phyloP scores from a whole-genome alignment of 2,888 invertebrate genomes.

The Acleris holmiana region DNA sequence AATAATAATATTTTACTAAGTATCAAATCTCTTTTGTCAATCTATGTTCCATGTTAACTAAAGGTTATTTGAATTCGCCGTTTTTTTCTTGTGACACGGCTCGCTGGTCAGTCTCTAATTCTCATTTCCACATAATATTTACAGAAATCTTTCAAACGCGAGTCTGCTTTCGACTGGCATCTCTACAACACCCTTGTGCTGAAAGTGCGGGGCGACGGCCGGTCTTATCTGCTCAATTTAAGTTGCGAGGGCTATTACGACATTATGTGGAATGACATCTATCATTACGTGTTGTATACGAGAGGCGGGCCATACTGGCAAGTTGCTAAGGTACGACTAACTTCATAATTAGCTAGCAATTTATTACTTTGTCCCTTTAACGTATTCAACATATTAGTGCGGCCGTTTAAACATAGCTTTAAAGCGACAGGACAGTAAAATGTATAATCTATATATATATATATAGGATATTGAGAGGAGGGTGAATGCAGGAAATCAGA shows the following conservation, averaged over 20 bases:
- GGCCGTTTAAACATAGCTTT: no score
- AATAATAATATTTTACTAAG: no score
- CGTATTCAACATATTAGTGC: neutral
- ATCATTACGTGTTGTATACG: constrained; percentile 94
- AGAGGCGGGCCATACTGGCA: constrained; percentile 99
- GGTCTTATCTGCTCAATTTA: constrained; percentile 94
- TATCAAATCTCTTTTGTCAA: no score
- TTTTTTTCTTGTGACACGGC: no score
- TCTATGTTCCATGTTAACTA: no score
- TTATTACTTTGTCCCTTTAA: neutral
- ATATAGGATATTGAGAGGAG: no score
- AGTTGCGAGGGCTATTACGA: constrained; percentile 91
- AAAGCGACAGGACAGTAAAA: no score
- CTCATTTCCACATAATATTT: constrained; percentile 40
- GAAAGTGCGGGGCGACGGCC: constrained; percentile 96
- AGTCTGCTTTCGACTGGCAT: constrained; percentile 89
- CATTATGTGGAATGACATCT: constrained; percentile 94
- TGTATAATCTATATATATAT: no score
- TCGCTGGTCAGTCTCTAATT: no score
- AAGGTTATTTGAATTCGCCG: no score
- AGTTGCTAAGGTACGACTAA: constrained; percentile 87
- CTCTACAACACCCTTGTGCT: constrained; percentile 90
- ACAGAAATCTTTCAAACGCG: constrained; percentile 92
- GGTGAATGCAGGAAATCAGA: no score
- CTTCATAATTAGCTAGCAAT: neutral